Evolutionary conservation across 1,140 invertebrate genomes (phyloP).

Genomic region (Diploscapter pachys): DNA sequence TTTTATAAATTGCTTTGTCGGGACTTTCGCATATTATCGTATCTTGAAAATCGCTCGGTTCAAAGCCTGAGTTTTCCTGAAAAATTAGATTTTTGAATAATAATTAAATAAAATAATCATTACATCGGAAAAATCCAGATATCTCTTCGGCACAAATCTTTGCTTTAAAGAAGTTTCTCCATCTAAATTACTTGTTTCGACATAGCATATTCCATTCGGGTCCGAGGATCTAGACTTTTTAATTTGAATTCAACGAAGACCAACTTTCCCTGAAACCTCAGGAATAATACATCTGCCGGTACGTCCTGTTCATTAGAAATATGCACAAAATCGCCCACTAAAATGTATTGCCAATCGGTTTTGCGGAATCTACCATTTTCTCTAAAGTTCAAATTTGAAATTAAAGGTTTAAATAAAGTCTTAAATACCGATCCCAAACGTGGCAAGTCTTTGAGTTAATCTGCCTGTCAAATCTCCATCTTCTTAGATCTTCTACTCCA

Average conservation of each 20-base stretch:
- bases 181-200: conserved; percentile 64
- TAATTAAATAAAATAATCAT: neutral
- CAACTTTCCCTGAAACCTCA: conserved; percentile 64
- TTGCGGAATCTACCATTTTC: conserved; percentile 71
- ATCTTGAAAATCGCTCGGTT: conserved; percentile 70
- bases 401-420: conserved; percentile 10
- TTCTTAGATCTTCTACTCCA: conserved; percentile 84
- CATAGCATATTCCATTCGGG: conserved; percentile 60
- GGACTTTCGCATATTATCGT: conserved; percentile 84
- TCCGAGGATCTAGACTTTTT: conserved; percentile 24
- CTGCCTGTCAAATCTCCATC: conserved; percentile 81
- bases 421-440: conserved; percentile 76
- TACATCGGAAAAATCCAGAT: conserved; percentile 17
- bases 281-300: conserved; percentile 86
- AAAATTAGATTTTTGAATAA: conserved; percentile 17
- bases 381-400: conserved; percentile 27
- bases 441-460: conserved; percentile 87
- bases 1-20: conserved; percentile 90
- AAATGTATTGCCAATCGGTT: conserved; percentile 80
- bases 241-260: neutral
- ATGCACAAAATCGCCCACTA: conserved; percentile 89
- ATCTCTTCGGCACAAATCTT: conserved; percentile 68
- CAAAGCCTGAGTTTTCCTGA: conserved; percentile 63
- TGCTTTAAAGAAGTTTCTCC: conserved; percentile 64
- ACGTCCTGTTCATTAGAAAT: conserved; percentile 92